Base-by-base conservation (phyloP, 2,113 vertebrate species). In the Fukomys damarensis region DNA sequence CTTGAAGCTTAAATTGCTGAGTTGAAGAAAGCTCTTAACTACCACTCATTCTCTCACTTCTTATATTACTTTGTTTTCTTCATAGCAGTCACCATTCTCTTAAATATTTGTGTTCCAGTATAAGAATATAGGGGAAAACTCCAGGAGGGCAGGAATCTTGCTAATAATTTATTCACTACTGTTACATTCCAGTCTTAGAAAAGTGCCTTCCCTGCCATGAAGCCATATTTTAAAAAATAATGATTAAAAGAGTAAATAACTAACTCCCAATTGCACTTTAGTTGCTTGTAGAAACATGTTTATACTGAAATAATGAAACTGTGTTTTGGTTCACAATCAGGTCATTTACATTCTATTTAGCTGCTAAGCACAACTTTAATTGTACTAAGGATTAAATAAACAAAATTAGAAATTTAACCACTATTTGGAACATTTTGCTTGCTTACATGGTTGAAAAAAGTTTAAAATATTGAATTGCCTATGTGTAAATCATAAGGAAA, bases 321-420 rank as follows among this genome's bases (percentile, higher is more conserved):
- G 19, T 93, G 26, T 52, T 49, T 81, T 83, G 10, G 30, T 65
- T 87, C 72, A 83, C 11, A 77, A 3, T 77, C n/a, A 74, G 86
- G 38, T 32, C 32, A 35, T 58, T 81, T 63, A 88, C 5, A 65
- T 86, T 76, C 32, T 86, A 30, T 63, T 84, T 91, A 88, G 70
- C 14, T 85, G 22, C 82, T 87, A 7, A 49, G 6, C 3, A 38
- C 5, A 30, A 56, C 46, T 91, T 94, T 22, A 38, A 4, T 91
- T 82, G 70, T 19, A 82, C 14, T 65, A 65, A 82, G 4, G n/a
- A 72, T 83, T 76, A 93, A 95, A 72, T 79, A 35, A 16, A 82
- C 63, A n/a, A 76, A n/a, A 32, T 93, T 92, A 81, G 28, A 26
- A 81, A 96, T 97, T 92, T 95, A 86, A 46, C 61, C 16, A 58